A percentile compares a stretch with the other conserved stretches of the same genome.
Evolutionary conservation across 2,888 invertebrate species (phyloP).

Genomic region (Orchestes rusci): DNA sequence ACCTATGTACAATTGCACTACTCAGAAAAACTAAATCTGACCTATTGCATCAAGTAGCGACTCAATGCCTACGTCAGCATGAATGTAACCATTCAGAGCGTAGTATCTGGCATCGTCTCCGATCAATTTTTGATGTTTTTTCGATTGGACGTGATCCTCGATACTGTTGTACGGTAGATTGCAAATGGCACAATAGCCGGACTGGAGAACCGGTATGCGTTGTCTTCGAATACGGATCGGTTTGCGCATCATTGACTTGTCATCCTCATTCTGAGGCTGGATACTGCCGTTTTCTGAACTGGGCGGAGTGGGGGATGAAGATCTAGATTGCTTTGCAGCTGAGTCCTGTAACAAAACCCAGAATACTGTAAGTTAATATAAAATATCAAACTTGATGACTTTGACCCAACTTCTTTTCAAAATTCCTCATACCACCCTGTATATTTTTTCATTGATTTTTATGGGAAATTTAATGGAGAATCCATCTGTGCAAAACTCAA

Average conservation of each 20-base stretch:
- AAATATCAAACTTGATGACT: neutral
- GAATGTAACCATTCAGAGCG: conserved; percentile 64
- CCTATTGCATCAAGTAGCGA: conserved; percentile 52
- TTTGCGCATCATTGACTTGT: conserved; percentile 36
- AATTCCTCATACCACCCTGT: no score
- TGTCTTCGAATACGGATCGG: conserved; percentile 35
- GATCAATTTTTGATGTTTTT: conserved; percentile 66
- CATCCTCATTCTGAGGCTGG: conserved; percentile 27
- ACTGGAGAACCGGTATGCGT: conserved; percentile 39
- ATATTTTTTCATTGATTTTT: no score
- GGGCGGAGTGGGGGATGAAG: conserved; percentile 6
- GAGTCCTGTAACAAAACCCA: conserved; percentile 11
- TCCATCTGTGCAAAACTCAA: no score
- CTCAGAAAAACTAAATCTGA: no score
- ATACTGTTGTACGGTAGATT: conserved; percentile 65
- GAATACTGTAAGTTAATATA: no score
- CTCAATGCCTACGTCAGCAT: conserved; percentile 57
- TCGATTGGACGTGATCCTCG: conserved; percentile 63
- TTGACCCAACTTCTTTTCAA: no score
- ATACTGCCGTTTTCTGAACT: conserved; percentile 18
- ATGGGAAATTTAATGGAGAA: no score
- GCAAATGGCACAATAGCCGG: conserved; percentile 69
- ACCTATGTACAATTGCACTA: no score
- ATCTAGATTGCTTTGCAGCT: conserved; percentile 7
- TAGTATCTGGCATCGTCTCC: conserved; percentile 68